Base-by-base conservation (phyloP, 2,797 vertebrate genomes). In the Ctenosaura bakeri region DNA sequence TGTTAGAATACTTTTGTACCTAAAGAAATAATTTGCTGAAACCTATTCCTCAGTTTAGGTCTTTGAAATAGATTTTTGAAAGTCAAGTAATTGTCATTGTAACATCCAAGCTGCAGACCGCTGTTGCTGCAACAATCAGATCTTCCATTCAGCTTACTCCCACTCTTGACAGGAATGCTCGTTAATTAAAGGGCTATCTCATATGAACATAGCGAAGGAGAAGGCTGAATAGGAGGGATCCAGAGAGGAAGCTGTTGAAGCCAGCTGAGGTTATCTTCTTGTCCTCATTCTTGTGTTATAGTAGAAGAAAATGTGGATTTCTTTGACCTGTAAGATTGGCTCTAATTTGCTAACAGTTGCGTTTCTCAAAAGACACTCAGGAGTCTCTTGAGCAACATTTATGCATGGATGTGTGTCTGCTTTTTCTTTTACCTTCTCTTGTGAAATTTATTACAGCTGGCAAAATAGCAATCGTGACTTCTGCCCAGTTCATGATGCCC, bases 251-350 rank as follows among this genome's bases (percentile, higher is more conserved):
- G 46, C 12, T 42, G 8, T 7, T 69, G 46, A 52, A 35, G 62
- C 62, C 62, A 26, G 16, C 18, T 26, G 35, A 13, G 32, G 22
- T n/a, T 69, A 29, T 81, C 24, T 35, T 81, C 12, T 71, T 56
- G n/a, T 56, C 56, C 2, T 29, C 78, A 80, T 20, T 71, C 32
- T 69, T 84, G 20, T 69, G 14, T 38, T 83, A 42, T 12, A 6
- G 64, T 52, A 62, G 46, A 26, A 9, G n/a, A 35, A 13, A 13
- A 6, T 29, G 42, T 35, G 8, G 77, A 54, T 71, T 81, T 38
- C 13, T 62, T 80, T 20, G 0, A 0, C 24, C 2, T 46, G 56
- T 86, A 73, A 84, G 76, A 24, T 66, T 56, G 0, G 1, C 56
- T 18, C 26, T 26, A 71, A 38, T 29, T 0, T 0, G 24, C 59